Base-by-base conservation (phyloP, 1,140 invertebrate species). In the Drosophila ananassae region DNA sequence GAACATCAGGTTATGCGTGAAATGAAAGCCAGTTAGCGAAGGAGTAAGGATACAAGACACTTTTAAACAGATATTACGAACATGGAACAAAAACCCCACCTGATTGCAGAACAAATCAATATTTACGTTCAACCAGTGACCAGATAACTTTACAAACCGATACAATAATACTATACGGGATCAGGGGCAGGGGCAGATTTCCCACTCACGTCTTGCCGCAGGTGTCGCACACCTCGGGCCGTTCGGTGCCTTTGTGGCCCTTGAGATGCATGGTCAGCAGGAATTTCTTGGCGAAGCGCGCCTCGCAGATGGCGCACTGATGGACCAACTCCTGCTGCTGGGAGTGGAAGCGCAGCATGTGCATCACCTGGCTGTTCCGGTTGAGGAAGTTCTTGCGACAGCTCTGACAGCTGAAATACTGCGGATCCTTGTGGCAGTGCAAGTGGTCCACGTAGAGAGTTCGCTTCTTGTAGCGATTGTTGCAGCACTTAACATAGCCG, bases 221-320 rank as follows among this genome's bases (percentile, higher is more conserved):
- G 32, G 74, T 66, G 8, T 80, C 73, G 37, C 89, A 91, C 21
- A 67, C 58, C 21, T 91, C 85, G 9, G 87, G 41, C 3, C 90
- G 82, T 34, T 87, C 85, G 13, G 82, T 73, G 32, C 77, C 79
- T 51, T 89, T 87, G 69, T 91, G 89, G 0, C 64, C 73, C 44
- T 89, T 90, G 6, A 83, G 62, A 61, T 90, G 87, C 79, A 83
- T 90, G 2, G 89, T 90, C 12, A 90, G 64, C 2, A 90, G 60
- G 47, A 83, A 90, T 39, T 89, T 82, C 22, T 90, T 90, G 41
- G 87, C 89, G 17, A 90, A 90, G 2, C 79, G 79, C n/a, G 89
- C 83, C 44, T 79, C 60, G 12, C 87, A 90, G 8, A 77, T 67
- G 58, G 10, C 68, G 22, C 83, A 89, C 52, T 89, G 60, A 53